Conservation (phyloP, 2,888 invertebrate species). For the Andrena camellia region DNA sequence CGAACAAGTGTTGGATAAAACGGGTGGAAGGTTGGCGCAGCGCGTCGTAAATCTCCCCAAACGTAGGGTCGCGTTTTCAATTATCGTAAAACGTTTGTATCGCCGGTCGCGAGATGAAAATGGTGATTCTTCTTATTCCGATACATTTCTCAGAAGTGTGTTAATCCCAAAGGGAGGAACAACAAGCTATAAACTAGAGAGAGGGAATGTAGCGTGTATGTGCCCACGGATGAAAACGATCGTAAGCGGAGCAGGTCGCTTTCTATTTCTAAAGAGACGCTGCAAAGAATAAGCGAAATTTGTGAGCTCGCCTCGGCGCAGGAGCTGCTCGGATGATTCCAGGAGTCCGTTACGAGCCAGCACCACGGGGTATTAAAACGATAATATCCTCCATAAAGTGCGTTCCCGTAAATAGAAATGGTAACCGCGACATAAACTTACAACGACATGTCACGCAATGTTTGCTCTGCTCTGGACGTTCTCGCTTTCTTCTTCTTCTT, state of each 20-base stretch:
- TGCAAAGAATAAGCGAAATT: conserved; percentile 42
- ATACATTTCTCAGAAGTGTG: background rate
- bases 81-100: background rate
- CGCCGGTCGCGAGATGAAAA: background rate
- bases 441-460: conserved; percentile 41
- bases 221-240: conserved; percentile 31
- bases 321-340: conserved; percentile 34
- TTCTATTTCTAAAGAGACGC: conserved; percentile 16
- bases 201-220: background rate
- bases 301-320: background rate
- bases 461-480: conserved; percentile 10
- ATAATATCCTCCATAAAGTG: conserved; percentile 61
- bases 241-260: conserved; percentile 25
- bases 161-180: background rate
- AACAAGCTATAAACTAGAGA: conserved; percentile 4
- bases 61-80: too few species aligned
- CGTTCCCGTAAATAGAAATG: conserved; percentile 47
- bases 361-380: conserved; percentile 29
- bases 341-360: conserved; percentile 40
- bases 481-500: conserved; percentile 11
- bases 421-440: conserved; percentile 50
- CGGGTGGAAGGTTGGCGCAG: too few species aligned
- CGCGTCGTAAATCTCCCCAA: too few species aligned
- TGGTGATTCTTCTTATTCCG: background rate
- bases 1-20: too few species aligned